phyloP scores from a whole-genome alignment of 2,797 vertebrate genomes.

The Pristis pectinata region DNA sequence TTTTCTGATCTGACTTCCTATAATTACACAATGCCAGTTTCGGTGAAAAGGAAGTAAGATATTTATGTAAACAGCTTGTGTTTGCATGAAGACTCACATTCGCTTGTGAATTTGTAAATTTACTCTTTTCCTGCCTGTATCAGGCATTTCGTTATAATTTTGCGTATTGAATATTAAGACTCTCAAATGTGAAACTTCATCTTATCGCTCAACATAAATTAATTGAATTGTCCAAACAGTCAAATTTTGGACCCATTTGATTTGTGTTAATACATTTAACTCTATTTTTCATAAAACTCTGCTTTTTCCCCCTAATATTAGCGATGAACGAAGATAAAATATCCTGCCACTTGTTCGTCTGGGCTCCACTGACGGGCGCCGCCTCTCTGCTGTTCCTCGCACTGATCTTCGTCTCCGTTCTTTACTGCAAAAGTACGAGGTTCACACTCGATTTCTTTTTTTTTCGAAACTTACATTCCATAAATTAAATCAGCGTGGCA shows the following conservation, averaged over 20 bases:
- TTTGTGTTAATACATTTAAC: background rate
- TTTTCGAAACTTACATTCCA: background rate
- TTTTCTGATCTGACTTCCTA: background rate
- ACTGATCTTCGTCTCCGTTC: background rate
- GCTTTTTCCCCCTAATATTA: background rate
- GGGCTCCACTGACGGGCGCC: background rate
- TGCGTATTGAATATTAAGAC: background rate
- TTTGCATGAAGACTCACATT: no score
- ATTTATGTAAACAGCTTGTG: no score
- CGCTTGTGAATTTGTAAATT: background rate
- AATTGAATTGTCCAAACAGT: background rate
- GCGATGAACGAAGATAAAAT: background rate
- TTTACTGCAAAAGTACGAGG: background rate
- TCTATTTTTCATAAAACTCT: background rate
- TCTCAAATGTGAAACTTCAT: background rate
- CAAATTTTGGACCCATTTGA: no score
- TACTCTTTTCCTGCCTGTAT: background rate
- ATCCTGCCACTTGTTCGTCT: background rate
- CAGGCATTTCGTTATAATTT: background rate
- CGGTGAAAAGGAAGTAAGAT: no score
- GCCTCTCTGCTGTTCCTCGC: background rate
- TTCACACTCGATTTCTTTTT: background rate
- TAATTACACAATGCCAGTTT: no score
- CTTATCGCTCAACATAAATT: background rate
- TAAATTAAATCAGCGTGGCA: no score